A percentile compares a stretch with the other conserved stretches of the same genome.
Evolutionary conservation across 2,113 vertebrate species (phyloP).

Genomic region (Cyprinus carpio): DNA sequence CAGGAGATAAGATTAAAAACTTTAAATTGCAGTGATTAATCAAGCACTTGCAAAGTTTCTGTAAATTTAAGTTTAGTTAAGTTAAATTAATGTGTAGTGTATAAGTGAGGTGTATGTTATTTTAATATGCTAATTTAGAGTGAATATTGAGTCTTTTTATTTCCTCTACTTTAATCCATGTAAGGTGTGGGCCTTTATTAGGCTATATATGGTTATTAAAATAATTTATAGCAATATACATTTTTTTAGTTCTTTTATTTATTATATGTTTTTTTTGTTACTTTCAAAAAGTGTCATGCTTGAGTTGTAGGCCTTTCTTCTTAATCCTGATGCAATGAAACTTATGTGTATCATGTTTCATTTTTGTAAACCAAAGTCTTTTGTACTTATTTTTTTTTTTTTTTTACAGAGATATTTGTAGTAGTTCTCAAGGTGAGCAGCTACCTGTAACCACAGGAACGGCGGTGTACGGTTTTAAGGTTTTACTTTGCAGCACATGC

Average conservation of each 20-base stretch:
- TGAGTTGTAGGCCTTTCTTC: slow-evolving; percentile 18
- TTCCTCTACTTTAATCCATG: neutral
- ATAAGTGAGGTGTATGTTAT: neutral
- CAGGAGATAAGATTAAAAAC: slow-evolving; percentile 2
- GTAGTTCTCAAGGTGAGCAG: slow-evolving; percentile 21
- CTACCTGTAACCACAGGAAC: slow-evolving; percentile 34
- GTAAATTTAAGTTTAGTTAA: neutral
- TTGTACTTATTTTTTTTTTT: too few species aligned
- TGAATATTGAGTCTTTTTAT: neutral
- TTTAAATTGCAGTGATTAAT: slow-evolving; percentile 2
- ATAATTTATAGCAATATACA: neutral
- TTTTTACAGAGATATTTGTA: slow-evolving; percentile 1
- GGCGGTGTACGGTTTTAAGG: too few species aligned
- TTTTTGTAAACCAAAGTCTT: slow-evolving; percentile 11
- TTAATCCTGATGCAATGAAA: neutral
- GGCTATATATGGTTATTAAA: neutral
- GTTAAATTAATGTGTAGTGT: neutral
- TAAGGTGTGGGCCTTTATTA: neutral
- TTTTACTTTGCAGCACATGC: neutral
- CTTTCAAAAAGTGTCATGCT: neutral
- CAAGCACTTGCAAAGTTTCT: neutral
- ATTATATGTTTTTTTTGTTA: neutral
- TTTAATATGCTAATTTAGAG: neutral
- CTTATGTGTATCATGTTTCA: neutral
- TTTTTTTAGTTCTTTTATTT: neutral